phyloP scores from a whole-genome alignment of 2,113 vertebrate species.

The Thinocorus orbignyianus region DNA sequence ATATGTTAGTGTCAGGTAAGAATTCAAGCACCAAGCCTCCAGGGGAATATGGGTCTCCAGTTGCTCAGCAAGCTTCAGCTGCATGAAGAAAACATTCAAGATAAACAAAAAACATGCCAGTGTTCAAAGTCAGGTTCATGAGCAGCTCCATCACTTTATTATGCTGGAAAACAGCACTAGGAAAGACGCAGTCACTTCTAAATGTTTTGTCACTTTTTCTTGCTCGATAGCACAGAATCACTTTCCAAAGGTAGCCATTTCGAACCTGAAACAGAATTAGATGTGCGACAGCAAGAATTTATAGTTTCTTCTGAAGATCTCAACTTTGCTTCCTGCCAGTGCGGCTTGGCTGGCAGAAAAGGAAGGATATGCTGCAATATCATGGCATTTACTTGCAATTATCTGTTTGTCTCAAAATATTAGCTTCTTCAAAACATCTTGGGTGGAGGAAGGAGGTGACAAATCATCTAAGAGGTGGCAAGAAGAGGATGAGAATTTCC shows the following conservation, averaged over 20 bases:
- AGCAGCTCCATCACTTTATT: background rate
- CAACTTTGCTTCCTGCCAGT: background rate
- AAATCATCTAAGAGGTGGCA: background rate
- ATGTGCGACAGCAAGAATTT: background rate
- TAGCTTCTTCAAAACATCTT: background rate
- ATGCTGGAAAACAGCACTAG: background rate
- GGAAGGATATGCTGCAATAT: slow-evolving; percentile 35
- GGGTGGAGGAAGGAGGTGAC: background rate
- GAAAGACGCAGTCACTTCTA: background rate
- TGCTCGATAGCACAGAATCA: background rate
- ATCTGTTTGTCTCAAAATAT: background rate
- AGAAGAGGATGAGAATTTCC: slow-evolving; percentile 36
- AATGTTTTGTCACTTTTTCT: background rate
- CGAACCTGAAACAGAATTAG: background rate
- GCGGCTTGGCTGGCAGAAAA: background rate
- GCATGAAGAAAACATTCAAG: background rate
- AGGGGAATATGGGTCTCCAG: background rate
- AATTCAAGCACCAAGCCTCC: background rate
- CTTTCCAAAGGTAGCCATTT: background rate
- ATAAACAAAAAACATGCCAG: background rate
- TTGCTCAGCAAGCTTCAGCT: background rate
- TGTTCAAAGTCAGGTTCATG: background rate
- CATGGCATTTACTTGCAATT: background rate
- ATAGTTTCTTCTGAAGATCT: background rate
- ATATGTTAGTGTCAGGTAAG: background rate